Evolutionary conservation across 2,113 vertebrate species (phyloP), one percentile per base, ranked within the genome.

Genomic region (Dipodomys ordii): DNA sequence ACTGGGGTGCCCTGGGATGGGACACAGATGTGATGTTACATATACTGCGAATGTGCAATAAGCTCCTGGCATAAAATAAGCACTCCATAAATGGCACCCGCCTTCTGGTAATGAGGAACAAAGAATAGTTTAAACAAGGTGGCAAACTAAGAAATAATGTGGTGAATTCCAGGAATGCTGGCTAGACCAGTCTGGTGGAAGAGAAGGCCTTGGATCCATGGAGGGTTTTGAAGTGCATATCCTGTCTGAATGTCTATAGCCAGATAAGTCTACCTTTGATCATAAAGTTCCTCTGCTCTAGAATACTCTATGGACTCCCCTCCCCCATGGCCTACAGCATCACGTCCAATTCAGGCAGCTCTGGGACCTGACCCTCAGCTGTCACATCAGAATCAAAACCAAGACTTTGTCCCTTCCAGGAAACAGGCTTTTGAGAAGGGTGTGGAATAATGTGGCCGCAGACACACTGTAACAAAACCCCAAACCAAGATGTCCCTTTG

Each of bases 161-260:
- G 23, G 78, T 65, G 72, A 92, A 95, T 92, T 83, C 93, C 82
- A 95, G 89, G 91, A 95, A 96, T 89, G 95, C 74, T 74, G 90
- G 28, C 87, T 84, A 94, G 77, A 87, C 93, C 65, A 90, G 87
- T 95, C 92, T 32, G 49, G 81, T 62, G 44, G 62, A 73, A 90
- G 53, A 92, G 39, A 39, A 92, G 39, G 86, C 9, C 60, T 87
- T 76, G 91, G 79, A n/a, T 87, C 68, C 73, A 76, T 2, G n/a
- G 28, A 71, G 67, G 68, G 74, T 30, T 82, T 84, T n/a, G 13
- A 83, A 76, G 83, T 6, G 60, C 92, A 39, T 39, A 39, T 39
- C 39, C 39, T 39, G 11, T 83, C 69, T 95, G 46, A 82, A 93
- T 68, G 46, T 94, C 72, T 20, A 77, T 27, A 13, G 46, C 28